Evolutionary conservation across 2,888 invertebrate species (phyloP), one percentile per base, ranked within the genome.

Genomic region (Dicyrtomina minuta): DNA sequence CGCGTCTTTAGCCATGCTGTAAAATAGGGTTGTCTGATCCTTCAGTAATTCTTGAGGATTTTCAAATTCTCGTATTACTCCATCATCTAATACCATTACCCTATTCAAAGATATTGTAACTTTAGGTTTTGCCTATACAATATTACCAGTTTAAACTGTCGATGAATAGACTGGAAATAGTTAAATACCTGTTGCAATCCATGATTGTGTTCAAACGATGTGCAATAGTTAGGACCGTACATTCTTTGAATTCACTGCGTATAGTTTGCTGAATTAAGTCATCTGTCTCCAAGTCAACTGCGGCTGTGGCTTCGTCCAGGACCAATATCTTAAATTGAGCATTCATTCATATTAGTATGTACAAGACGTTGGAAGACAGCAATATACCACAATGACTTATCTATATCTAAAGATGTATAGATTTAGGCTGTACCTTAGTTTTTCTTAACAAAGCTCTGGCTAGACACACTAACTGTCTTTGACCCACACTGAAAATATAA

Each of bases 201-300:
- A 95, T 86, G 79, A 96, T 93, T 26, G 94, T 95, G 83, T 94
- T 94, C 73, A 96, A 86, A 20, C 95, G 87, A 84, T 95, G 94
- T 51, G 95, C 95, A 81, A 96, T 95, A 0, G 94, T 95, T 24
- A 96, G 86, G 66, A 95, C 90, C 4, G 95, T 95, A 83, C 92
- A 92, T 72, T 90, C 87, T 72, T 86, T 87, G 82, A 96, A 96
- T 82, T 94, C 91, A 26, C 88, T 87, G 20, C 91, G 88, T 81
- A 96, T 96, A 5, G 96, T 96, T 83, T 88, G 87, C 75, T 85
- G 85, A 72, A 84, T 84, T 51, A 85, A 78, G n/a, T 82, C 82
- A 73, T 85, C 84, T 0, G 84, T 85, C 74, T 84, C 82, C 49
- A 83, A 78, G 78, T 84, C 85, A 24, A 93, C 91, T 74, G 93